Base-by-base conservation (phyloP, 2,888 invertebrate species). In the Drosophila mercatorum region DNA sequence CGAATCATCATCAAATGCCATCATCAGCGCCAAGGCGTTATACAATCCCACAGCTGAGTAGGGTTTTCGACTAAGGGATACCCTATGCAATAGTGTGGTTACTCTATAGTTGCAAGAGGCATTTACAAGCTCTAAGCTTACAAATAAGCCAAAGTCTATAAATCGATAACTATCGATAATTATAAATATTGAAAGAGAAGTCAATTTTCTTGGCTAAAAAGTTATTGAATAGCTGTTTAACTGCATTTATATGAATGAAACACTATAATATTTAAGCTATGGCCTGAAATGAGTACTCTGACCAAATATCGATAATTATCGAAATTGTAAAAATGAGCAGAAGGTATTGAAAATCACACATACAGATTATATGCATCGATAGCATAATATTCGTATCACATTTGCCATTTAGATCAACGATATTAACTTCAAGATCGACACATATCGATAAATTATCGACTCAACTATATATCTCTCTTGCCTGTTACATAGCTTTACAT, bases 1-100 rank as follows among this genome's bases (percentile, higher is more conserved):
- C 81, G 63, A 59, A 58, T 76, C 78, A 75, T 69, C 79, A 77
- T 69, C 63, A 64, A 64, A 31, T 38, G 40, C 40, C 68, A 61
- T 59, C 63, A 61, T 46, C 53, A 40, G 49, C 46, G 51, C 40
- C 47, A 52, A 53, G 66, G 68, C 62, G 59, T 62, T 77, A 66
- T 57, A 77, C 75, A 72, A 57, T 65, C 58, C 55, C 49, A 41
- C 60, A 47, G 22, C 40, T 52, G 22, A 44, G 28, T 5, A 4
- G 40, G 40, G 11, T 22, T 8, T 8, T 43, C 0, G 31, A 60
- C 46, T 28, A 5, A 5, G 3, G n/a, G 38, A 47, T 38, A 47
- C 46, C 44, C 58, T 46, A 41, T 14, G 14, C 4, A 14, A 36
- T 28, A 10, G 7, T 41, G n/a, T 41, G 5, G n/a, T 8, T 8